Evolutionary conservation across 53 echinoderm and acorn worm genomes (phyloP), one percentile per base, ranked within the genome.

Genomic region (Henricia sp.): DNA sequence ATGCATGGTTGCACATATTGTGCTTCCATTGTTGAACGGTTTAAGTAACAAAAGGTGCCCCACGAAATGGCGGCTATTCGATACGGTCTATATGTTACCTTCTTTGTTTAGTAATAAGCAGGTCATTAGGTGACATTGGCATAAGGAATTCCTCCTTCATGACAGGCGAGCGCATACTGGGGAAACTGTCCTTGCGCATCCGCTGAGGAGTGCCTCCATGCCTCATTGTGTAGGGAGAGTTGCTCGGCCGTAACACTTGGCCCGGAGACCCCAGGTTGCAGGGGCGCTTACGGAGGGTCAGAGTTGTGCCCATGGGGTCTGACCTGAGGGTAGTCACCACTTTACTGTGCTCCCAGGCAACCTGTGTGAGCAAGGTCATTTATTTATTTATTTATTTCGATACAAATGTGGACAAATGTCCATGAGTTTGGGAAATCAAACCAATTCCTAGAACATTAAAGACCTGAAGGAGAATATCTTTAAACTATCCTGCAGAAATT

Each of bases 211-310:
- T 78, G 57, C 75, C 75, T 9, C 75, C 75, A 2, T 44, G 46
- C 23, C 62, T 16, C n/a, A 62, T 6, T 43, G 32, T 43, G 32
- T 63, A 34, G 6, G 50, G 48, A 6, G 80, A 62, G 63, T 27
- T 64, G n/a, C 48, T 82, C 0, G 91, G 89, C 44, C 95, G 46
- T 21, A 87, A 77, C 63, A 94, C 77, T 54, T 96, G 97, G 13
- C 97, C 97, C 1, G 97, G 92, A 28, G 87, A 83, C 67, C 68
- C 85, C 4, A 94, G 74, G 52, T 96, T 94, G 44, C 83, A 82
- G 29, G 97, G 97, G 27, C 94, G 88, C 53, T 96, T 96, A 57
- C 92, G 94, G 10, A 96, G 72, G 20, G 97, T 96, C 71, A 96
- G 83, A n/a, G 67, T 67, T 39, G 94, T 90, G 32, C 88, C 94